Evolutionary conservation across 2,113 vertebrate species (phyloP).

Genomic region (Cromileptes altivelis): DNA sequence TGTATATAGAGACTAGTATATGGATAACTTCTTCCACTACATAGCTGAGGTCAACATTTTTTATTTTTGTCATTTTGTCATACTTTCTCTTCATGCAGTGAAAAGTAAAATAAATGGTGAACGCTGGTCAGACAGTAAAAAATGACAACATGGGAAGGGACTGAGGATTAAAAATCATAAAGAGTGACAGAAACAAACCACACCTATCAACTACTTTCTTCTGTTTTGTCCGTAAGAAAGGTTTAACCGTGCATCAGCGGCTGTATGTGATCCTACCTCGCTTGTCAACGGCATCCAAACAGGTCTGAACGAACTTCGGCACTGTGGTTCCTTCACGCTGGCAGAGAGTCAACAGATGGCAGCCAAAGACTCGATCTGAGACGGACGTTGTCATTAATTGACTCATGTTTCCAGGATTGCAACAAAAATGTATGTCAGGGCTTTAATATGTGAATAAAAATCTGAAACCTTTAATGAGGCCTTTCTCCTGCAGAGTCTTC

Average conservation of each 20-base stretch:
- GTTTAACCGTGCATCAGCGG: not conserved
- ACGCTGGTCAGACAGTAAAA: no score
- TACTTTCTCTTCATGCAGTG: no score
- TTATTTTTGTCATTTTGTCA: no score
- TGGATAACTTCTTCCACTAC: no score
- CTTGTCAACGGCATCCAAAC: constrained; percentile 91
- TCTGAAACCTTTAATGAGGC: constrained; percentile 69
- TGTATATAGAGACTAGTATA: no score
- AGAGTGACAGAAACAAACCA: no score
- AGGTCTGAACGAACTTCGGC: constrained; percentile 90
- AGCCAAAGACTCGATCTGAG: constrained; percentile 96
- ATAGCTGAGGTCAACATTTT: no score
- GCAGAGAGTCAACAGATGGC: constrained; percentile 89
- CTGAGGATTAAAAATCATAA: no score
- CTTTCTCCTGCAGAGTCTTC: constrained; percentile 73
- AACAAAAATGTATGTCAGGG: not conserved
- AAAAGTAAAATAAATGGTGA: no score
- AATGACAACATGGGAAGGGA: no score
- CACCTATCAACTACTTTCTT: no score
- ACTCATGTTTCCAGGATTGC: not conserved
- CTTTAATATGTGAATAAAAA: not conserved
- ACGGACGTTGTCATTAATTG: not conserved
- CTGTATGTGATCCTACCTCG: constrained; percentile 85
- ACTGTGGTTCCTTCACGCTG: constrained; percentile 90
- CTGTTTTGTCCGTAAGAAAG: no score